These are phyloP conservation scores for Holcopasites calliopsidis DNA, from an alignment of 1,140 invertebrate species.

Conservation along the genomic window DNA sequence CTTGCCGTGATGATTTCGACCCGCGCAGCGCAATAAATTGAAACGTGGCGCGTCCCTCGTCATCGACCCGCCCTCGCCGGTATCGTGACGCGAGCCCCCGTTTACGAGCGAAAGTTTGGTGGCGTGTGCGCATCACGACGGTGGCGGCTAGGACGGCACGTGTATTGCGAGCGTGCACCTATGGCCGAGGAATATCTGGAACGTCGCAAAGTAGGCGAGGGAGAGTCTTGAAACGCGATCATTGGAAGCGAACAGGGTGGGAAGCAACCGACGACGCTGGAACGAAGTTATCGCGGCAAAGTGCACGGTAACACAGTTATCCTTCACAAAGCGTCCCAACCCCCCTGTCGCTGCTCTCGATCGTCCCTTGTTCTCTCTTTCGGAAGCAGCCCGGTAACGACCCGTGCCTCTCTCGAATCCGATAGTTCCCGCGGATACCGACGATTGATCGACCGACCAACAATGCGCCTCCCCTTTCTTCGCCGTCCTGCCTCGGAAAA, in stretches of 20 bases:
- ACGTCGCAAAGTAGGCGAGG: constrained; percentile 11
- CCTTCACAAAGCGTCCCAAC: constrained; percentile 71
- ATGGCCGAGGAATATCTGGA: constrained; percentile 32
- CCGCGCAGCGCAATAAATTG: constrained; percentile 30
- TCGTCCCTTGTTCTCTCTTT: constrained; percentile 30
- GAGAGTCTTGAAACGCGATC: constrained; percentile 46
- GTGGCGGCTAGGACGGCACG: too few species aligned
- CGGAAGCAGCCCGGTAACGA: background rate
- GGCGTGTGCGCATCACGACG: too few species aligned
- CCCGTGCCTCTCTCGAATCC: constrained; percentile 1
- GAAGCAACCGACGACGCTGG: constrained; percentile 42
- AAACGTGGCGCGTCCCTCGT: constrained; percentile 1
- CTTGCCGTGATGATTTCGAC: constrained; percentile 70
- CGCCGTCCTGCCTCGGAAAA: constrained; percentile 8
- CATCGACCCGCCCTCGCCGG: background rate
- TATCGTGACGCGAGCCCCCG: background rate
- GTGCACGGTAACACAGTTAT: constrained; percentile 78
- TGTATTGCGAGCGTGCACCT: background rate
- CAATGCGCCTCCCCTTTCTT: constrained; percentile 32
- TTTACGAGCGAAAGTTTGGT: constrained; percentile 24
- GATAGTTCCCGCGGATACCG: constrained; percentile 48
- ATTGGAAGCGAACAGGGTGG: constrained; percentile 46
- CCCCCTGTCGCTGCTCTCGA: constrained; percentile 46
- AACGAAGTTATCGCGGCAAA: constrained; percentile 77
- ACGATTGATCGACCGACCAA: constrained; percentile 43